Evolutionary conservation across 2,888 invertebrate species (phyloP), one percentile per base, ranked within the genome.

Genomic region (Dorcus hopei): DNA sequence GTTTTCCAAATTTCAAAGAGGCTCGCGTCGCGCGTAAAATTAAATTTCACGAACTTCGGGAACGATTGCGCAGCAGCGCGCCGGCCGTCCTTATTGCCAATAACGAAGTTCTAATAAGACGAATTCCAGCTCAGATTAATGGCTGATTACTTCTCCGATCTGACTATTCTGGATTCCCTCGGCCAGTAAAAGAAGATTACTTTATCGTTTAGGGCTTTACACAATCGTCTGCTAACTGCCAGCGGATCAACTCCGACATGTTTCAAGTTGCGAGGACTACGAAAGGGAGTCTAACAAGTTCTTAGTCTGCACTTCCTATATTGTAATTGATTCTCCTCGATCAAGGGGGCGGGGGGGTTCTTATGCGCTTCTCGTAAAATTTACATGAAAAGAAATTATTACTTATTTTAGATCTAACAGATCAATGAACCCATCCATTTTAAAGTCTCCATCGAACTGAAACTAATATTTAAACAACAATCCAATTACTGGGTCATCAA

Each of bases 201-300:
- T 65, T 66, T 70, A 69, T 74, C 74, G 74, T 74, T 74, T 74
- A 72, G 72, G 69, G 75, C 74, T 75, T 73, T 69, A 66, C 72
- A 70, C 71, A 72, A 74, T 74, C 73, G 73, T 68, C 70, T 68
- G 67, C 72, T 74, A 74, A 75, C 74, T 72, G 70, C 71, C 68
- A 65, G 64, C 66, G 73, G 74, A 75, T 74, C 73, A 73, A 66
- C 64, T 66, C 64, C 71, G 74, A 73, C 72, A 72, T 71, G 72
- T 72, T 57, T 57, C 47, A 43, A 57, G 45, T 45, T 51, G 51
- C 45, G 52, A 45, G 41, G 47, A 39, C 39, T 51, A 48, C 52
- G 33, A 58, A 59, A 57, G 51, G 58, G 64, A 49, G 52, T 59
- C 58, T 61, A 61, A 64, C 64, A 58, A 57, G 61, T 53, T 55